phyloP scores from a whole-genome alignment of 2,113 vertebrate genomes.

The Salvelinus alpinus region DNA sequence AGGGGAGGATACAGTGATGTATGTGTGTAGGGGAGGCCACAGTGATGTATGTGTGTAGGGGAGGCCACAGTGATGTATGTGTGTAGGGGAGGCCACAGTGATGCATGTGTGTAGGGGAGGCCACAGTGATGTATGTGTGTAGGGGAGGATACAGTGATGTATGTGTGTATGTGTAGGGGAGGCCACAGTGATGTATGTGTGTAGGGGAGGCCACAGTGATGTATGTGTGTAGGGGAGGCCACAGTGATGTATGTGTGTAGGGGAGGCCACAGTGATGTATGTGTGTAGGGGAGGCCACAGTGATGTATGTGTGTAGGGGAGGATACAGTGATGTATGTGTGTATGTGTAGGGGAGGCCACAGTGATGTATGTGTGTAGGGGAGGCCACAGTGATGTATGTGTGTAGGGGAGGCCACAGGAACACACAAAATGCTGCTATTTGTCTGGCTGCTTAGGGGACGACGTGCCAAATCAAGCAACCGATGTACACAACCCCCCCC shows the following conservation, averaged over 20 bases:
- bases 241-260: too few species aligned
- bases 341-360: constrained; percentile 60
- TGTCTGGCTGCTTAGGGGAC: constrained; percentile 67
- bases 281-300: constrained; percentile 62
- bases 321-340: constrained; percentile 54
- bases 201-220: too few species aligned
- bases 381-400: constrained; percentile 72
- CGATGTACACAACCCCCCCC: too few species aligned
- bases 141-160: constrained; percentile 54
- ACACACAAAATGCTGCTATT: constrained; percentile 77
- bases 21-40: too few species aligned
- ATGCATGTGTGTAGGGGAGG: constrained; percentile 53
- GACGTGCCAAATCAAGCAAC: constrained; percentile 54
- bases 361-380: constrained; percentile 49
- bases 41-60: too few species aligned
- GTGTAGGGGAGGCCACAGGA: constrained; percentile 61
- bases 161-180: too few species aligned
- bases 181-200: too few species aligned
- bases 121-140: constrained; percentile 51
- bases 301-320: constrained; percentile 50
- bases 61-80: too few species aligned
- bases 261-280: constrained; percentile 53
- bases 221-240: too few species aligned
- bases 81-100: too few species aligned
- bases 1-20: too few species aligned